Percentiles rank a stretch among this genome's conserved stretches.
These are phyloP conservation scores for Dugesia japonica DNA, from an alignment of 2,888 invertebrate genomes.

Conservation along the genomic window DNA sequence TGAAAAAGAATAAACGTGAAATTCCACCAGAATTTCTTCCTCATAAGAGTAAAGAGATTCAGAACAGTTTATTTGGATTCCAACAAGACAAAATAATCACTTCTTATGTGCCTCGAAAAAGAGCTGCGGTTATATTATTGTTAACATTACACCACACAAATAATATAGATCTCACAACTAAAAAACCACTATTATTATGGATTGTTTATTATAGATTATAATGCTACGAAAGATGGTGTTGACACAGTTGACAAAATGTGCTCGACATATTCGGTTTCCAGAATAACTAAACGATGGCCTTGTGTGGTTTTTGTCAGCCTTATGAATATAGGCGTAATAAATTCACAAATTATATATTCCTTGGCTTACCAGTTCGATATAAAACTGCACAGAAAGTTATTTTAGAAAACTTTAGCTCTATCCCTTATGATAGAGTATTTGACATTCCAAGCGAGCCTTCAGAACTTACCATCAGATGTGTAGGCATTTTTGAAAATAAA, in stretches of 20 bases:
- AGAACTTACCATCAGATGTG: no score
- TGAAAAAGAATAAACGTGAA: constrained; percentile 3
- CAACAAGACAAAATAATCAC: background rate
- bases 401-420: no score
- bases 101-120: constrained; percentile 13
- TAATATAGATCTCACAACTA: background rate
- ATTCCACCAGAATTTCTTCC: constrained; percentile 15
- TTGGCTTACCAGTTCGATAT: no score
- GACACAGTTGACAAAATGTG: constrained; percentile 1
- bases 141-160: background rate
- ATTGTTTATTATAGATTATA: constrained; percentile 3
- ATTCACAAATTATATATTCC: no score
- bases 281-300: constrained; percentile 1
- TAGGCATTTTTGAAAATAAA: no score
- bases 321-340: background rate
- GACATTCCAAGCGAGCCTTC: no score
- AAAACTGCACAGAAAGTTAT: no score
- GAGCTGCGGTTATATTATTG: background rate
- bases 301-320: background rate
- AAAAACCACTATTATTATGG: background rate
- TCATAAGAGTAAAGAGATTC: background rate
- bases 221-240: background rate
- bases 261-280: constrained; percentile 5
- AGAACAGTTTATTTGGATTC: constrained; percentile 6
- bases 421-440: no score